These are phyloP conservation scores for Bicyclus anynana DNA, from an alignment of 1,140 invertebrate species.

Conservation along the genomic window DNA sequence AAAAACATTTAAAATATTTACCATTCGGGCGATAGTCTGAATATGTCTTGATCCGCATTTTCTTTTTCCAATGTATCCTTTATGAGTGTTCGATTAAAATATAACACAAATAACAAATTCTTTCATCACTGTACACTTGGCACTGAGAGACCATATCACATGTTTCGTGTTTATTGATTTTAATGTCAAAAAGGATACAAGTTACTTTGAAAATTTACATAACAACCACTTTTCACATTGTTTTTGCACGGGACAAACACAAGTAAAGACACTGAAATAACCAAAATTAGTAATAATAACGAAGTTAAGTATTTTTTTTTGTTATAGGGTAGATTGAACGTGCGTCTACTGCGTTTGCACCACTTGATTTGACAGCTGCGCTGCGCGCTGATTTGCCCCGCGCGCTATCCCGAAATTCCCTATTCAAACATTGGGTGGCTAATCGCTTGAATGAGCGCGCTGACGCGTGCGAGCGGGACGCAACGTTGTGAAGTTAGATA, in stretches of 20 bases:
- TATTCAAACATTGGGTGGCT: conserved; percentile 53
- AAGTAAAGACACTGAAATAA: conserved; percentile 73
- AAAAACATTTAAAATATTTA: conserved; percentile 39
- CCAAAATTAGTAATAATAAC: conserved; percentile 33
- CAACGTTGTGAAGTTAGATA: conserved; percentile 49
- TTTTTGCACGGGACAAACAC: conserved; percentile 75
- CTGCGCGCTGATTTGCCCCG: conserved; percentile 5
- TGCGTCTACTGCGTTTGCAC: conserved; percentile 39
- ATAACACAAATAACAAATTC: conserved; percentile 52
- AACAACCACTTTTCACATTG: conserved; percentile 77
- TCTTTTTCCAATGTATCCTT: conserved; percentile 75
- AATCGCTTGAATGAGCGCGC: conserved; percentile 55
- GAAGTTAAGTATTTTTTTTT: conserved; percentile 29
- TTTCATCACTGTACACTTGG: conserved; percentile 67
- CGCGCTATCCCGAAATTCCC: conserved; percentile 65
- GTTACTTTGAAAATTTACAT: conserved; percentile 68
- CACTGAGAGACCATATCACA: conserved; percentile 62
- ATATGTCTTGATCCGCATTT: conserved; percentile 73
- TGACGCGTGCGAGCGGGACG: conserved; percentile 46
- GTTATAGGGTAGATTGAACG: conserved; percentile 26
- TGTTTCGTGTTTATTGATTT: conserved; percentile 59
- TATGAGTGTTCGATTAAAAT: conserved; percentile 59
- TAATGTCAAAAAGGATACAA: conserved; percentile 73
- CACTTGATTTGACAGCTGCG: conserved; percentile 71
- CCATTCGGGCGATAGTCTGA: conserved; percentile 73